A percentile compares a stretch with the other conserved stretches of the same genome.
Evolutionary conservation across 2,797 vertebrate genomes (phyloP).

Genomic region (Garrulus glandarius): DNA sequence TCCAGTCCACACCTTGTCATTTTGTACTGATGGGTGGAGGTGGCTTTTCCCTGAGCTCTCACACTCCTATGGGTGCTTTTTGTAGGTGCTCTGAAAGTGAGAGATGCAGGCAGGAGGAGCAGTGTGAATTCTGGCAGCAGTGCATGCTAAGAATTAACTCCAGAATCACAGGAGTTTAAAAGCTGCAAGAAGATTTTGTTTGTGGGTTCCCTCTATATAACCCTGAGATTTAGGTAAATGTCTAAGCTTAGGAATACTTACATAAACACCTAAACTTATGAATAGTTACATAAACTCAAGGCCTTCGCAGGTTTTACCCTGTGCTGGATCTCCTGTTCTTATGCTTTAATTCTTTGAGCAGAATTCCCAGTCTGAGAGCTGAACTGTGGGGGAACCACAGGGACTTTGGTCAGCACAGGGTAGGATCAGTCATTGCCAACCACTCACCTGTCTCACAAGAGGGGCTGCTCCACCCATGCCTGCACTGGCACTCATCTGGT

Average conservation of each 20-base stretch:
- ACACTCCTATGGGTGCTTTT: not conserved
- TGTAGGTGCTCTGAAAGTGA: not conserved
- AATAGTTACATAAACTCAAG: not conserved
- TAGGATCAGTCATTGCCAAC: not conserved
- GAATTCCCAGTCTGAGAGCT: accelerated
- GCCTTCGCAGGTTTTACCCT: not conserved
- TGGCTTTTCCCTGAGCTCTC: not conserved
- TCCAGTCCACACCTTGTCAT: not conserved
- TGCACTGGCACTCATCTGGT: conserved; percentile 79
- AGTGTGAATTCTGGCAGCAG: not conserved
- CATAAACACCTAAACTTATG: not conserved
- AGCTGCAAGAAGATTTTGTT: not conserved
- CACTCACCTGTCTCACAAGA: conserved; percentile 79
- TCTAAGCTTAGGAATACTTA: not conserved
- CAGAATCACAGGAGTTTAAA: not conserved
- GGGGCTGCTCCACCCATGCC: conserved; percentile 77
- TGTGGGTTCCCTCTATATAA: not conserved
- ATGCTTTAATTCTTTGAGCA: not conserved
- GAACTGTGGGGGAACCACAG: accelerated
- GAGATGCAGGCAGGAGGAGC: not conserved
- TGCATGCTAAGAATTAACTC: not conserved
- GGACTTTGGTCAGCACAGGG: not conserved
- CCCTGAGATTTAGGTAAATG: not conserved
- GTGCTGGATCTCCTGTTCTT: not conserved
- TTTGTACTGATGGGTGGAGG: not conserved